Percentiles rank a stretch among this genome's conserved stretches.
These are phyloP conservation scores for Drosophila eohydei DNA, from an alignment of 2,888 invertebrate species.

Conservation along the genomic window DNA sequence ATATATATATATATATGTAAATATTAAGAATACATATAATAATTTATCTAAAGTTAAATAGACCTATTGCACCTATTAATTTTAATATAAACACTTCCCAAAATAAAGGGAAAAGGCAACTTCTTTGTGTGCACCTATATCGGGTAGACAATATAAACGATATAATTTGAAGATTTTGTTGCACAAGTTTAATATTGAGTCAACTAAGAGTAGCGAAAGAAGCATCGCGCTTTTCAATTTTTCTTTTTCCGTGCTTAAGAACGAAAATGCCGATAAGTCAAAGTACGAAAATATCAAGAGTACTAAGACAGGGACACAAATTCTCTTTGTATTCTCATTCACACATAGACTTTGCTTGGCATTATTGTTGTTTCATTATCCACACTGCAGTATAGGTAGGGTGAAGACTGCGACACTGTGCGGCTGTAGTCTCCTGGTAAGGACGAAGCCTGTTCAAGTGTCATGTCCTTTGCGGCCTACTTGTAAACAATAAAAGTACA, in stretches of 20 bases:
- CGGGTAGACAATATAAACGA: too few species aligned
- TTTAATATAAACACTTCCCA: too few species aligned
- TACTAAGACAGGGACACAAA: background rate
- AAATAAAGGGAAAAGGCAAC: too few species aligned
- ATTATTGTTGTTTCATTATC: constrained; percentile 46
- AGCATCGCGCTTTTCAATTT: background rate
- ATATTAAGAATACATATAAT: too few species aligned
- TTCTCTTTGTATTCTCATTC: constrained; percentile 6
- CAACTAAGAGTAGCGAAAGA: background rate
- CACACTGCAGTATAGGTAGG: constrained; percentile 33
- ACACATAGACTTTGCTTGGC: background rate
- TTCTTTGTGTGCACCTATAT: too few species aligned
- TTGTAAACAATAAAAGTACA: constrained; percentile 61
- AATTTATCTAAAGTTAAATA: too few species aligned
- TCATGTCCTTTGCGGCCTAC: constrained; percentile 74
- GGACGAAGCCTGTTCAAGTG: constrained; percentile 55
- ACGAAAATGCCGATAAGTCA: constrained; percentile 9
- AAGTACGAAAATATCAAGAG: constrained; percentile 8
- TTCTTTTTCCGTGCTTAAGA: background rate
- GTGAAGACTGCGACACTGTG: constrained; percentile 41
- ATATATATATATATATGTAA: too few species aligned
- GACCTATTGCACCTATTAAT: too few species aligned
- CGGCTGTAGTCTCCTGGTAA: constrained; percentile 38
- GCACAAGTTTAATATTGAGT: background rate
- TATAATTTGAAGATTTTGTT: background rate